Base-by-base conservation (phyloP, 2,797 vertebrate species). In the Thripadectes ignobilis region DNA sequence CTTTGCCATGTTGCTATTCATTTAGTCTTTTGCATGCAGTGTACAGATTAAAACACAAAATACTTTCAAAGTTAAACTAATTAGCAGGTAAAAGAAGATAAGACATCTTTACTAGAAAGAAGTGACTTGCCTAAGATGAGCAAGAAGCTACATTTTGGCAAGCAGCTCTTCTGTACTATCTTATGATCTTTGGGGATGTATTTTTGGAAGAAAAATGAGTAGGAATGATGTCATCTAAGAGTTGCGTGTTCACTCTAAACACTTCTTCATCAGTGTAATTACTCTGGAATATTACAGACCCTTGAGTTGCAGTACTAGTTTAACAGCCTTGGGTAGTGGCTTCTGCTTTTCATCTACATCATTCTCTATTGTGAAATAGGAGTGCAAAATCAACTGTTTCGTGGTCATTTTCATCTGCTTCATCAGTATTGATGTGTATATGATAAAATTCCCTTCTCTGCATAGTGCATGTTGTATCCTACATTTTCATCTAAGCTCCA, bases 401-500 rank as follows among this genome's bases (percentile, higher is more conserved):
- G 1, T 1, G 12, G 16, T 7, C 10, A 8, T 41, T 52, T n/a
- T n/a, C 14, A 32, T 34, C 8, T 27, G 12, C 59, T 65, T 55
- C 10, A 10, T 30, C 3, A 2, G 20, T 54, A 63, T 69, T 48
- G 10, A 22, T 36, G 38, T 16, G 15, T 49, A 1, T 7, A 7
- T 39, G 26, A 34, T 49, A 7, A 5, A 7, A 14, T 46, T 7
- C 21, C 38, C 11, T 29, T 14, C 68, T 43, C n/a, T 24, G 29
- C 30, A 0, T 10, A 14, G 41, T 7, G 12, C 2, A 0, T 14
- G 21, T 18, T 41, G 30, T 21, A 11, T 20, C 41, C 21, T 8
- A 0, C 0, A 0, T 78, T 74, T 14, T 78, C 32, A 36, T 71
- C 16, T 39, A 6, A 23, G 48, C 36, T 72, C 41, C 12, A 1